Conservation (phyloP, 2,797 vertebrate genomes). For the Macropus fuliginosus region DNA sequence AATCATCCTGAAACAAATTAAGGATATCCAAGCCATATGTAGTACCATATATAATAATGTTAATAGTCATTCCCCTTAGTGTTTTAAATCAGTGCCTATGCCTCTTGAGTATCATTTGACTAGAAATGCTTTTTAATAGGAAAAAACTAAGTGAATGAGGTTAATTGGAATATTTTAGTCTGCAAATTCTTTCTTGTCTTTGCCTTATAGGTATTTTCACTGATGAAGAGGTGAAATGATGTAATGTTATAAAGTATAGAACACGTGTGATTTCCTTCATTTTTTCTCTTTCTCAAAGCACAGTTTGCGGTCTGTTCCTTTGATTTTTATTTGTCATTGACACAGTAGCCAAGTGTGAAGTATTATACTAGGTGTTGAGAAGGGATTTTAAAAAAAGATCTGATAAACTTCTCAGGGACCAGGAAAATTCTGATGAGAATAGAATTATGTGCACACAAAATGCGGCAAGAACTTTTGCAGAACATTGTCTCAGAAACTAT, state of each 20-base stretch:
- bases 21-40: background rate
- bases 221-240: slow-evolving; percentile 16
- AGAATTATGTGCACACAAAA: background rate
- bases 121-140: slow-evolving; percentile 7
- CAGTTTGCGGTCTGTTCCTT: background rate
- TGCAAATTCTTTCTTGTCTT: slow-evolving; percentile 27
- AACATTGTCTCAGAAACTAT: background rate
- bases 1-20: background rate
- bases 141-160: slow-evolving; percentile 33
- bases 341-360: background rate
- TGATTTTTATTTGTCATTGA: background rate
- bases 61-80: background rate
- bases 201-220: slow-evolving; percentile 6
- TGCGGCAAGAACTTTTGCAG: background rate
- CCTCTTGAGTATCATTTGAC: background rate
- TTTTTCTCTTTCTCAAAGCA: background rate
- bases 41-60: background rate
- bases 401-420: background rate
- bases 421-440: background rate
- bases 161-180: slow-evolving; percentile 46
- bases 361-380: background rate
- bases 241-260: slow-evolving; percentile 46
- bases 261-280: background rate
- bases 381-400: background rate
- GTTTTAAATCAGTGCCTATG: background rate